Conservation (phyloP, 2,888 invertebrate species). For the Diogma glabrata region DNA sequence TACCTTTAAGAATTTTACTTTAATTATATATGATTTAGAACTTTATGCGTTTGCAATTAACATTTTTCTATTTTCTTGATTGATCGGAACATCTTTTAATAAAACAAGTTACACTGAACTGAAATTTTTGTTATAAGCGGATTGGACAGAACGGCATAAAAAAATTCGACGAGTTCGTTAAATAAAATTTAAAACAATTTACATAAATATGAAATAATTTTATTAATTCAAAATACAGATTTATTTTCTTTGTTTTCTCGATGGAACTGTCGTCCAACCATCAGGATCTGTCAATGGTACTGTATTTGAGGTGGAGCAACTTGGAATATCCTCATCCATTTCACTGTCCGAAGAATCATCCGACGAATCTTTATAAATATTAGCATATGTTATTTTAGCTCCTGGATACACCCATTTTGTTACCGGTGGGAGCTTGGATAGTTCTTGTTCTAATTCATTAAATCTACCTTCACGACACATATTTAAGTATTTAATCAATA, state of each 20-base stretch:
- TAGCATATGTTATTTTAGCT: constrained; percentile 33
- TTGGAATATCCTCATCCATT: constrained; percentile 28
- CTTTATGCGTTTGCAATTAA: too few species aligned
- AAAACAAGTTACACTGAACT: too few species aligned
- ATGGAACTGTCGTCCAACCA: constrained; percentile 55
- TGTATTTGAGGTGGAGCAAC: constrained; percentile 20
- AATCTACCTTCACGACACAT: constrained; percentile 44
- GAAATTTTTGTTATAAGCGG: too few species aligned
- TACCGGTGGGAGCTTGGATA: constrained; percentile 46
- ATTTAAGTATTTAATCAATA: constrained; percentile 44
- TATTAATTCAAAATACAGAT: neutral
- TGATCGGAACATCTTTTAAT: too few species aligned
- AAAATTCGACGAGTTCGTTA: too few species aligned
- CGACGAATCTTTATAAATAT: neutral
- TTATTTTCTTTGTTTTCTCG: neutral
- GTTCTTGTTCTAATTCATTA: constrained; percentile 43
- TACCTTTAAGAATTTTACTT: too few species aligned
- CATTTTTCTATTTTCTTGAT: too few species aligned
- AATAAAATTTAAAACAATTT: too few species aligned
- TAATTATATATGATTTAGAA: too few species aligned
- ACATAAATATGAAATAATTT: too few species aligned
- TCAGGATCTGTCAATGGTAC: constrained; percentile 33
- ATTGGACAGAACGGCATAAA: too few species aligned
- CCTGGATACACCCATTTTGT: constrained; percentile 45
- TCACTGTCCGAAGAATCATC: constrained; percentile 28